Conservation (phyloP, 2,113 vertebrate species). For the Psilopsiagon aurifrons region DNA sequence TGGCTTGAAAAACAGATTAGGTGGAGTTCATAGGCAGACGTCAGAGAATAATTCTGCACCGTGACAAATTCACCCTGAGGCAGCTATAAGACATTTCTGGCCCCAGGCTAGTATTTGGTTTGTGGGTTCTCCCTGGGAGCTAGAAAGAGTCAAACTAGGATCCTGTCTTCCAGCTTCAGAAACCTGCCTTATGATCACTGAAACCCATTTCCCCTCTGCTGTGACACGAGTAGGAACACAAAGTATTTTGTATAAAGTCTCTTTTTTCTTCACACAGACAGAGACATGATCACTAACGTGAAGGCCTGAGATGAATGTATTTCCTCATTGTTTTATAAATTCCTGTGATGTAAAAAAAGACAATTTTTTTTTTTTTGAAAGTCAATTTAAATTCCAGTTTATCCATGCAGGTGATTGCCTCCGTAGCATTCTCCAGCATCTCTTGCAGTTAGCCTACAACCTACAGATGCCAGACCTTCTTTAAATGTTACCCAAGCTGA, state of each 20-base stretch:
- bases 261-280: background rate
- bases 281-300: background rate
- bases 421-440: background rate
- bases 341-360: background rate
- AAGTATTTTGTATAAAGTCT: background rate
- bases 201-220: background rate
- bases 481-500: background rate
- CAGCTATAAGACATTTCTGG: background rate
- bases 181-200: background rate
- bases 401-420: background rate
- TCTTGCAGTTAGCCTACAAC: background rate
- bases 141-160: background rate
- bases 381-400: background rate
- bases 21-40: background rate
- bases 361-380: background rate
- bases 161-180: background rate
- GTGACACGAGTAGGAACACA: background rate
- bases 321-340: background rate
- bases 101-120: background rate
- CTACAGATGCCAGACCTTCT: background rate
- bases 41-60: background rate
- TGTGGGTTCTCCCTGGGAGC: background rate
- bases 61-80: background rate
- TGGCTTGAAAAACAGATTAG: rapidly evolving
- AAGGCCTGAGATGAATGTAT: background rate